phyloP scores from a whole-genome alignment of 2,797 vertebrate genomes.

The Enteromius thamalakanensis region DNA sequence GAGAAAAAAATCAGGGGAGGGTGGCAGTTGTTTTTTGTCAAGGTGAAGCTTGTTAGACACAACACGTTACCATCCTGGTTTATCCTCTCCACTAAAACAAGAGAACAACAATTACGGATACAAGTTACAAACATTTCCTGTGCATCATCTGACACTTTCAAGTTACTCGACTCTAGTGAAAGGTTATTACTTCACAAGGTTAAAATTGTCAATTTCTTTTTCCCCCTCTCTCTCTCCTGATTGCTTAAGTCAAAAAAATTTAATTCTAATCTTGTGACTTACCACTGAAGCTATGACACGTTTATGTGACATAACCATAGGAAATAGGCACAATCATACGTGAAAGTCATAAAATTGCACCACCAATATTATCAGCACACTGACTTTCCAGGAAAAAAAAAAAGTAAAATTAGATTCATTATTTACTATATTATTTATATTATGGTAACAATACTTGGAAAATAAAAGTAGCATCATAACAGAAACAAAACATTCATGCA shows the following conservation, averaged over 20 bases:
- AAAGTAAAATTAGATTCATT: background rate
- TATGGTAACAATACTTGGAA: background rate
- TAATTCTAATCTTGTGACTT: conserved; percentile 65
- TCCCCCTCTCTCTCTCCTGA: conserved; percentile 18
- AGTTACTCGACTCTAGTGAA: background rate
- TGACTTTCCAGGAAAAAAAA: conserved; percentile 7
- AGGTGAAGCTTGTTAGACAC: conserved; percentile 74
- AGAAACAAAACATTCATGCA: background rate
- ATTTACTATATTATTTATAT: background rate
- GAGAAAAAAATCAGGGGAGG: conserved; percentile 59
- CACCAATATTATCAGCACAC: background rate
- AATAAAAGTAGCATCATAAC: conserved; percentile 11
- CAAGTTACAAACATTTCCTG: conserved; percentile 63
- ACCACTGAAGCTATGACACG: conserved; percentile 66
- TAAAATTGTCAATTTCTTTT: conserved; percentile 62
- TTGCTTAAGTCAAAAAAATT: conserved; percentile 60
- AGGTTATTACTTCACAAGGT: conserved; percentile 31
- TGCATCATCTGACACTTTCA: conserved; percentile 53
- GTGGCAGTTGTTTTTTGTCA: conserved; percentile 69
- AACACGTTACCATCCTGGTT: conserved; percentile 78
- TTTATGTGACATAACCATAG: conserved; percentile 62
- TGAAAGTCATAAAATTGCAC: conserved; percentile 22
- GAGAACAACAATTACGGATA: conserved; percentile 76
- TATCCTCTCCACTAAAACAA: conserved; percentile 74
- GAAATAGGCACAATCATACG: conserved; percentile 57